These are phyloP conservation scores for Pterobdella sp. DNA, from an alignment of 2,888 invertebrate genomes.

Conservation along the genomic window DNA sequence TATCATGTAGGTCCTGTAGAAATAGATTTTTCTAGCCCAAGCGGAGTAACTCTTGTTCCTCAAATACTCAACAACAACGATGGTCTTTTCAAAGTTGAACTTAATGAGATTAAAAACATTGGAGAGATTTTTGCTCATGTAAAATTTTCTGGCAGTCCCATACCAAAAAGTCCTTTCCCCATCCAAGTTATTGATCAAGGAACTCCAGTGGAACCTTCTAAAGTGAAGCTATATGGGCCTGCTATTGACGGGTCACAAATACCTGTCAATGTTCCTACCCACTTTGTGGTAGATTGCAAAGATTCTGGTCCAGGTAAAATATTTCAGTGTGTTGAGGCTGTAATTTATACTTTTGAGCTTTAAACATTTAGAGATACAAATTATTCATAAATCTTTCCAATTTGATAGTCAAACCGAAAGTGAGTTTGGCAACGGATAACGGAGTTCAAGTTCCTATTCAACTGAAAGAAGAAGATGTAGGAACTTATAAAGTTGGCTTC, in stretches of 20 bases:
- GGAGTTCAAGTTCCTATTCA: slow-evolving; percentile 4
- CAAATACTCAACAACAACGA: slow-evolving; percentile 32
- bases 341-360: neutral
- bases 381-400: neutral
- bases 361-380: neutral
- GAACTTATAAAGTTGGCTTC: slow-evolving; percentile 22
- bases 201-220: slow-evolving; percentile 54
- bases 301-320: slow-evolving; percentile 62
- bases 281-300: slow-evolving; percentile 73
- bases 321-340: neutral
- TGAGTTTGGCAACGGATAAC: slow-evolving; percentile 22
- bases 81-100: slow-evolving; percentile 25
- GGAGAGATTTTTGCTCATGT: slow-evolving; percentile 22
- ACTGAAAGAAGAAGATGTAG: slow-evolving; percentile 18
- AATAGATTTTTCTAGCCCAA: slow-evolving; percentile 25
- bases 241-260: slow-evolving; percentile 63
- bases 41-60: slow-evolving; percentile 17
- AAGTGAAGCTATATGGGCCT: slow-evolving; percentile 67
- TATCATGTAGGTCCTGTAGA: slow-evolving; percentile 12
- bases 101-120: slow-evolving; percentile 48
- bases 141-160: slow-evolving; percentile 22
- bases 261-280: slow-evolving; percentile 64
- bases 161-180: slow-evolving; percentile 30
- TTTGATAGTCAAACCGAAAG: slow-evolving; percentile 20
- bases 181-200: slow-evolving; percentile 59